phyloP scores from a whole-genome alignment of 30 jellyfish, hydroid and myxozoan genomes.

The Aurelia coerulea region DNA sequence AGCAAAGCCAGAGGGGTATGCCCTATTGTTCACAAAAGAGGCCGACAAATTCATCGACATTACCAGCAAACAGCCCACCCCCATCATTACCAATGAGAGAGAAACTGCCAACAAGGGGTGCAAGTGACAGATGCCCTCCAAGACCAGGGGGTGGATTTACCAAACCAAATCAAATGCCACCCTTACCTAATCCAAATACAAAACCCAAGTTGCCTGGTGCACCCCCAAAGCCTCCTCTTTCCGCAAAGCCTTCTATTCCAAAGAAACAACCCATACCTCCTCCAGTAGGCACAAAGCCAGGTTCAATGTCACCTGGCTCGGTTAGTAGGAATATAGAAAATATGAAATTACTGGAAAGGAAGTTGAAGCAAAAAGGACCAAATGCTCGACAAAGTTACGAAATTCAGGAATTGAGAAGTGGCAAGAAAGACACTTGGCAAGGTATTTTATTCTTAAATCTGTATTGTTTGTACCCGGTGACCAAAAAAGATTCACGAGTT shows the following conservation, averaged over 20 bases:
- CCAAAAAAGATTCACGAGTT: neutral
- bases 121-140: neutral
- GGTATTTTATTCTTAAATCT: neutral
- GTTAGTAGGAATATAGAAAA: neutral
- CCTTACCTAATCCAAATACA: constrained; percentile 42
- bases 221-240: no score
- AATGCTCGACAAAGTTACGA: neutral
- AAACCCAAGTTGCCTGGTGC: constrained; percentile 16
- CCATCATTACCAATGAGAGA: constrained; percentile 24
- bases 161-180: constrained; percentile 11
- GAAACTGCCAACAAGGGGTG: neutral
- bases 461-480: neutral
- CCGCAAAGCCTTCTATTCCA: no score
- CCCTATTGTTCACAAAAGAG: neutral
- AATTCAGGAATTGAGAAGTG: neutral
- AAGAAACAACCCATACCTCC: no score
- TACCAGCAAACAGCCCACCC: constrained; percentile 27
- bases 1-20: neutral
- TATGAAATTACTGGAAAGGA: neutral
- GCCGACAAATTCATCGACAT: neutral
- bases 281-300: no score
- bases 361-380: constrained; percentile 4
- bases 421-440: neutral
- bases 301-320: neutral
- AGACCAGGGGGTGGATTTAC: neutral